These are phyloP conservation scores for Brienomyrus longianalis DNA, from an alignment of 2,113 vertebrate genomes.

Conservation along the genomic window DNA sequence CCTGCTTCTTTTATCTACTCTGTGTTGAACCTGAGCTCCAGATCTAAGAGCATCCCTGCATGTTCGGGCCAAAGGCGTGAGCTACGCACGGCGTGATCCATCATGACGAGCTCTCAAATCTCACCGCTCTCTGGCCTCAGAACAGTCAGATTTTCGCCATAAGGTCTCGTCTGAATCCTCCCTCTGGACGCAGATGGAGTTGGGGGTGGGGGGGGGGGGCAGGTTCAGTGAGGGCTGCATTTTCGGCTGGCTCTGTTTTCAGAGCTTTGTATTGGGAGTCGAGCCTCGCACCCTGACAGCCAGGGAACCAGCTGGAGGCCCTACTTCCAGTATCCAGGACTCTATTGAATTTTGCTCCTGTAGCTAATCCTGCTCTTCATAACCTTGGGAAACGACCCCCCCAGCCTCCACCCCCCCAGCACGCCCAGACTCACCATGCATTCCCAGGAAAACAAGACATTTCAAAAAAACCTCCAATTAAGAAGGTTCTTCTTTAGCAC, in stretches of 20 bases:
- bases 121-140: not conserved
- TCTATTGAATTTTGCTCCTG: slow-evolving; percentile 54
- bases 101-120: not conserved
- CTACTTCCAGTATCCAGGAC: slow-evolving; percentile 55
- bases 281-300: slow-evolving; percentile 33
- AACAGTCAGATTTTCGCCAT: not conserved
- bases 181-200: not conserved
- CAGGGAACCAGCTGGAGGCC: slow-evolving; percentile 35
- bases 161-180: not conserved
- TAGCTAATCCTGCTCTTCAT: slow-evolving; percentile 64
- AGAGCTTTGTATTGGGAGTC: not conserved
- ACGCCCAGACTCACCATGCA: slow-evolving; percentile 30
- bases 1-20: not conserved
- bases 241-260: slow-evolving; percentile 14
- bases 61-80: not conserved
- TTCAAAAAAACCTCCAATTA: slow-evolving; percentile 64
- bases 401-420: slow-evolving; percentile 25
- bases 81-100: not conserved
- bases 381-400: slow-evolving; percentile 61
- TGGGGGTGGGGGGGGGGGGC: not conserved
- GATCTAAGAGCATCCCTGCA: not conserved
- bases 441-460: slow-evolving; percentile 62
- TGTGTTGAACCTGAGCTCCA: not conserved
- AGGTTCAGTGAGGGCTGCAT: slow-evolving; percentile 24
- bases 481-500: slow-evolving; percentile 60